phyloP scores from a whole-genome alignment of 2,888 invertebrate species.

The Dione vanillae region DNA sequence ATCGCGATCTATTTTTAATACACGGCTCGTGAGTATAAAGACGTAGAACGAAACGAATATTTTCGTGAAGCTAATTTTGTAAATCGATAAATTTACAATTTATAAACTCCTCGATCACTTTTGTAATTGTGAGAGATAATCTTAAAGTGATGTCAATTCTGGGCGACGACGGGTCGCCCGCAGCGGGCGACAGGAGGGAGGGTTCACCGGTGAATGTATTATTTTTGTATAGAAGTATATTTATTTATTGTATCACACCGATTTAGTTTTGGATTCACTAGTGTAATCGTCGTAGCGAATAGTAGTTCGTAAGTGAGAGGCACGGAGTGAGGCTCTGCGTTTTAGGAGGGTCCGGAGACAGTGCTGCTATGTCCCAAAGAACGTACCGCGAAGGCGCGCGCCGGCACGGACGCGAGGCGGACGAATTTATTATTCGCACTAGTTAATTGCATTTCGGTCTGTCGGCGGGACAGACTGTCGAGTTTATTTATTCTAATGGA shows the following conservation, averaged over 20 bases:
- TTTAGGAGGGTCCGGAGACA: slow-evolving; percentile 78
- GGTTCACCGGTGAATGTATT: slow-evolving; percentile 80
- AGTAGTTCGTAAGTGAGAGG: slow-evolving; percentile 71
- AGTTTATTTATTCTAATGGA: slow-evolving; percentile 42
- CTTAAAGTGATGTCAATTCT: slow-evolving; percentile 70
- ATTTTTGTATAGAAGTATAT: slow-evolving; percentile 83
- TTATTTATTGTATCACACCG: slow-evolving; percentile 78
- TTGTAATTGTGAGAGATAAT: slow-evolving; percentile 79
- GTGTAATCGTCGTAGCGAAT: slow-evolving; percentile 72
- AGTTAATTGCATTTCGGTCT: slow-evolving; percentile 44
- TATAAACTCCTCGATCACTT: slow-evolving; percentile 78
- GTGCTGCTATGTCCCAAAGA: slow-evolving; percentile 82
- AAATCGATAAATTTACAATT: slow-evolving; percentile 68
- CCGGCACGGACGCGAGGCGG: slow-evolving; percentile 54
- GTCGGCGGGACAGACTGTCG: slow-evolving; percentile 37
- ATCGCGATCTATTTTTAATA: slow-evolving; percentile 73
- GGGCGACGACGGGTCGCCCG: slow-evolving; percentile 55
- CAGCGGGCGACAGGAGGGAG: slow-evolving; percentile 63
- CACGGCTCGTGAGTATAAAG: slow-evolving; percentile 63
- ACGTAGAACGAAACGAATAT: slow-evolving; percentile 66
- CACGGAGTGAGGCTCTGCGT: slow-evolving; percentile 79
- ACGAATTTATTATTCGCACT: slow-evolving; percentile 51
- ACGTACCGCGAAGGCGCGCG: slow-evolving; percentile 72
- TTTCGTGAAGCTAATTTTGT: slow-evolving; percentile 78
- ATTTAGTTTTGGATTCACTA: slow-evolving; percentile 67